Conservation (phyloP, 2,888 invertebrate species). For the Agrotis clavis region DNA sequence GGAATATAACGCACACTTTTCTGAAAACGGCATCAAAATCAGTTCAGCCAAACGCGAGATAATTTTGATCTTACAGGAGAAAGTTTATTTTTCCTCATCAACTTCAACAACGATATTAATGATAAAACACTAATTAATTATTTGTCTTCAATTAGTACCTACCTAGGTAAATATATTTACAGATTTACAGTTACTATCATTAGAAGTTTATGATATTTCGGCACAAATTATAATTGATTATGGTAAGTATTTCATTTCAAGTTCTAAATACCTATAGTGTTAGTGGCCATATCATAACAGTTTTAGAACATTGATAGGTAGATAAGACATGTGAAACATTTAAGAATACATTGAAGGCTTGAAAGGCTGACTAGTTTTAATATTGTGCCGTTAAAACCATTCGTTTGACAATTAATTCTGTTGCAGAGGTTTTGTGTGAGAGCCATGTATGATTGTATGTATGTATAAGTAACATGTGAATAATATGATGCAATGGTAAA, state of each 20-base stretch:
- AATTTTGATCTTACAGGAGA: too few species aligned
- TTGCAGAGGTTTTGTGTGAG: slow-evolving; percentile 16
- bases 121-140: slow-evolving; percentile 4
- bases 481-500: not conserved
- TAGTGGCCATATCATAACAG: too few species aligned
- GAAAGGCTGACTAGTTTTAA: slow-evolving; percentile 80
- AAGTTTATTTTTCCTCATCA: too few species aligned
- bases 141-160: slow-evolving; percentile 11
- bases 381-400: slow-evolving; percentile 47
- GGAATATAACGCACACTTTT: too few species aligned
- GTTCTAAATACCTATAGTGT: too few species aligned
- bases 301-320: too few species aligned
- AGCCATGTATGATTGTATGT: slow-evolving; percentile 22
- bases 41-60: too few species aligned
- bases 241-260: too few species aligned
- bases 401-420: slow-evolving; percentile 16
- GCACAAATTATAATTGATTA: too few species aligned
- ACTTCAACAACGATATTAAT: slow-evolving; percentile 30
- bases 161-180: not conserved
- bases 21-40: too few species aligned
- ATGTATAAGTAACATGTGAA: not conserved
- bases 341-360: slow-evolving; percentile 63
- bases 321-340: slow-evolving; percentile 21
- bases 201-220: not conserved
- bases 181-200: slow-evolving; percentile 27